Base-by-base conservation (phyloP, 2,113 vertebrate species). In the Kryptolebias marmoratus region DNA sequence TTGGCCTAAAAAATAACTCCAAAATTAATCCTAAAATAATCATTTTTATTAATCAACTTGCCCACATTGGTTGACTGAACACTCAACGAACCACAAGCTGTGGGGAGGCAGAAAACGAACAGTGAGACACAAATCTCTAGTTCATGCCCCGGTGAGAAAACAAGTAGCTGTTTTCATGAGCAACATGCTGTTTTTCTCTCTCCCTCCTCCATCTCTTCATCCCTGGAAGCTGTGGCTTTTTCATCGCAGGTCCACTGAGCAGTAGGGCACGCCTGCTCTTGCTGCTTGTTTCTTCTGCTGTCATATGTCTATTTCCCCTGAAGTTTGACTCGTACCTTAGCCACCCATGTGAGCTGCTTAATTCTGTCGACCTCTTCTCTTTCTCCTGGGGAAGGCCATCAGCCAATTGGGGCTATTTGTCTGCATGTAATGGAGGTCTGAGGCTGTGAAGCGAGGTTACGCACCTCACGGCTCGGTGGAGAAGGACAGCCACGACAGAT, bases 381-480 rank as follows among this genome's bases (percentile, higher is more conserved):
- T 13, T 78, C 72, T 80, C 85, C 78, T 57, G 80, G 73, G 86
- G 83, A 69, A 71, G 64, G 65, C 75, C 84, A 67, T 79, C 79
- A 72, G 71, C 64, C 52, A 67, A 64, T 76, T 30, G 64, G 71
- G 70, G 77, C 86, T 85, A 80, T 92, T 93, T 90, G 82, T 90
- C 85, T 88, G 80, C 60, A 79, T 77, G 85, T 90, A 91, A 90
- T 90, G 78, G 80, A 91, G 81, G 87, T 89, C 87, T 78, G 72
- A 73, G 79, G 78, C 83, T 83, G 77, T 50, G 58, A 77, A 73
- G 73, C 52, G 71, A 80, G 87, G 87, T 87, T 68, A 80, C 83
- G 60, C 73, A 73, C 73, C 76, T 65, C 73, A 70, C 18, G 72
- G 75, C 74, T 79, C 70, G 65, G 73, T 39, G 68, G 79, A 84